Conservation (phyloP, 2,888 invertebrate species). For the Kryphioiulus occultus region DNA sequence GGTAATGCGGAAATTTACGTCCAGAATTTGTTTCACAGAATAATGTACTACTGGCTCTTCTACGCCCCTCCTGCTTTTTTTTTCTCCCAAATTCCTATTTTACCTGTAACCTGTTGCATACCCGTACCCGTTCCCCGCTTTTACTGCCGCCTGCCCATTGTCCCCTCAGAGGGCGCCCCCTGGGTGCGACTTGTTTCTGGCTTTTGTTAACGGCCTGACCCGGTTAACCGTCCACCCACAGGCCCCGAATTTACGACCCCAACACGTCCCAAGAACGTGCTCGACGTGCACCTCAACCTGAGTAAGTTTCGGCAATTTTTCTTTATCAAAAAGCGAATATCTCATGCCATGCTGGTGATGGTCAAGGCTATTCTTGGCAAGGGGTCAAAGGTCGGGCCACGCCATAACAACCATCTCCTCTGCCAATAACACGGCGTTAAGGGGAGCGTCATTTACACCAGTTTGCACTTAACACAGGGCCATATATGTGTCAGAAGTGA, state of each 20-base stretch:
- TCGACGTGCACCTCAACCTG: not conserved
- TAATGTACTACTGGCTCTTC: not conserved
- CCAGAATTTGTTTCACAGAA: not conserved
- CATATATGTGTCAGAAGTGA: not conserved
- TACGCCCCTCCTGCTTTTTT: not conserved
- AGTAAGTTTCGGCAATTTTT: not conserved
- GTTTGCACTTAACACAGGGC: not conserved
- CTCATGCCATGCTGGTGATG: not conserved
- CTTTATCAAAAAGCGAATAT: not conserved
- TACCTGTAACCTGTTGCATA: slow-evolving; percentile 28
- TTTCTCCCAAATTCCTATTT: not conserved
- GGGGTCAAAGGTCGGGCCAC: not conserved
- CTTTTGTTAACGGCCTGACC: slow-evolving; percentile 31
- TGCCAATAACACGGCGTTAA: not conserved
- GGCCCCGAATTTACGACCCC: not conserved
- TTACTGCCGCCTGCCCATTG: slow-evolving; percentile 22
- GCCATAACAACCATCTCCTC: not conserved
- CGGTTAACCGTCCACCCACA: slow-evolving; percentile 28
- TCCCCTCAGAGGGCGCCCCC: slow-evolving; percentile 9
- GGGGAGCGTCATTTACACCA: not conserved
- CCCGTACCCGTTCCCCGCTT: not conserved
- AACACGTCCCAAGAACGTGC: slow-evolving; percentile 1
- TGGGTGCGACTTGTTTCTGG: slow-evolving; percentile 31
- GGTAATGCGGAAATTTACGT: slow-evolving; percentile 25
- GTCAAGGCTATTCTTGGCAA: not conserved